phyloP scores from a whole-genome alignment of 2,797 vertebrate species.

The Ataeniobius toweri region DNA sequence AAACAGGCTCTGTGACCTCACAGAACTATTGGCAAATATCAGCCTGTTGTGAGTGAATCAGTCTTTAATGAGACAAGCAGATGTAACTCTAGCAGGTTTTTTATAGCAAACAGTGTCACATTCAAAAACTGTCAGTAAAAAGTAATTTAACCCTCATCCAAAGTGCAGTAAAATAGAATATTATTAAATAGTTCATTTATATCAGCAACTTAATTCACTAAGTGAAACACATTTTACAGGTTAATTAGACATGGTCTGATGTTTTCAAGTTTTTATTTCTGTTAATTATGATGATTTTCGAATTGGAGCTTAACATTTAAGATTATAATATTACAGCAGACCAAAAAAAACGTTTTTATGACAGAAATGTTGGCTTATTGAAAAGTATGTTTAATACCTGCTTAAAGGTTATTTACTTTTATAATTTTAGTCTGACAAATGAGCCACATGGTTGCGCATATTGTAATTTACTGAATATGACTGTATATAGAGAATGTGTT shows the following conservation, averaged over 20 bases:
- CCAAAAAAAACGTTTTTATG: background rate
- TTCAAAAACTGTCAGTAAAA: background rate
- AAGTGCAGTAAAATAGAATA: background rate
- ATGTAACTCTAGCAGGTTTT: conserved; percentile 17
- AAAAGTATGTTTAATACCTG: background rate
- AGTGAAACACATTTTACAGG: background rate
- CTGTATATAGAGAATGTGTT: background rate
- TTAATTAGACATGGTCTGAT: background rate
- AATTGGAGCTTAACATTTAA: background rate
- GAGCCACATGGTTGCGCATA: background rate
- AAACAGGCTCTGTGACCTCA: conserved; percentile 31
- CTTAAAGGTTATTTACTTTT: background rate
- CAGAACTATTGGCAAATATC: conserved; percentile 24
- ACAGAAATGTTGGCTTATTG: background rate
- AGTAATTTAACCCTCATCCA: background rate
- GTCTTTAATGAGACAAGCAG: conserved; percentile 52
- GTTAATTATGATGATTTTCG: background rate
- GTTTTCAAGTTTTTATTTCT: background rate
- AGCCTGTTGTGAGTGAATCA: conserved; percentile 12
- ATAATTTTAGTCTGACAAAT: background rate
- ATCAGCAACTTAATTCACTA: background rate
- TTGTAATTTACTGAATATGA: background rate
- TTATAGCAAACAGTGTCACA: background rate
- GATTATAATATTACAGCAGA: background rate
- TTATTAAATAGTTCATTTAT: too few relatives aligned